These are phyloP conservation scores for Cyprinodon variegatus DNA, from an alignment of 2,113 vertebrate genomes.

Conservation along the genomic window DNA sequence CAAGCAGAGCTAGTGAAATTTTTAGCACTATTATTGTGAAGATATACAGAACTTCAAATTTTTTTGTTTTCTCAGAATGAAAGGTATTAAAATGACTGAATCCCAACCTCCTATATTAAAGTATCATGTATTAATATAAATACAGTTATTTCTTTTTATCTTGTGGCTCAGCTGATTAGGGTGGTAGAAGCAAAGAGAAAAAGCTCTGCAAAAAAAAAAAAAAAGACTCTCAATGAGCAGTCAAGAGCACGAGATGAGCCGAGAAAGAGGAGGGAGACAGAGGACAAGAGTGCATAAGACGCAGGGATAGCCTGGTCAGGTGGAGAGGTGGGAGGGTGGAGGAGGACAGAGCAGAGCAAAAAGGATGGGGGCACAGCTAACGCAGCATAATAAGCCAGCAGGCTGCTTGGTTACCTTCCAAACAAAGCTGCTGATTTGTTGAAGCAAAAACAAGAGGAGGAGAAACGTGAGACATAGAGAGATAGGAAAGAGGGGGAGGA, in stretches of 20 bases:
- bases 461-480: conserved; percentile 52
- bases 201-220: conserved; percentile 52
- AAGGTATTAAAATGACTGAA: conserved; percentile 9
- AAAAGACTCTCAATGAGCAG: conserved; percentile 56
- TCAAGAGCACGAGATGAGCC: conserved; percentile 65
- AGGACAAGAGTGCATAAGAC: conserved; percentile 38
- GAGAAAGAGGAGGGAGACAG: conserved; percentile 35
- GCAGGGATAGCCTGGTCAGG: conserved; percentile 58
- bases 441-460: conserved; percentile 72
- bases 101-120: not conserved
- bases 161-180: conserved; percentile 29
- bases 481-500: conserved; percentile 56
- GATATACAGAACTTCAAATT: not conserved
- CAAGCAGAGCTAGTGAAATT: not conserved
- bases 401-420: conserved; percentile 84
- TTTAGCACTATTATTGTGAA: not conserved
- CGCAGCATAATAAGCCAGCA: conserved; percentile 76
- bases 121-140: not conserved
- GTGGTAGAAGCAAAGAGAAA: conserved; percentile 43
- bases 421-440: conserved; percentile 83
- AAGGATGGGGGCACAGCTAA: conserved; percentile 64
- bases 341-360: conserved; percentile 14
- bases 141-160: not conserved
- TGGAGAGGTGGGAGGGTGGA: conserved; percentile 31
- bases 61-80: not conserved